Evolutionary conservation across 2,888 invertebrate genomes (phyloP).

Genomic region (Cylindroiulus punctatus): DNA sequence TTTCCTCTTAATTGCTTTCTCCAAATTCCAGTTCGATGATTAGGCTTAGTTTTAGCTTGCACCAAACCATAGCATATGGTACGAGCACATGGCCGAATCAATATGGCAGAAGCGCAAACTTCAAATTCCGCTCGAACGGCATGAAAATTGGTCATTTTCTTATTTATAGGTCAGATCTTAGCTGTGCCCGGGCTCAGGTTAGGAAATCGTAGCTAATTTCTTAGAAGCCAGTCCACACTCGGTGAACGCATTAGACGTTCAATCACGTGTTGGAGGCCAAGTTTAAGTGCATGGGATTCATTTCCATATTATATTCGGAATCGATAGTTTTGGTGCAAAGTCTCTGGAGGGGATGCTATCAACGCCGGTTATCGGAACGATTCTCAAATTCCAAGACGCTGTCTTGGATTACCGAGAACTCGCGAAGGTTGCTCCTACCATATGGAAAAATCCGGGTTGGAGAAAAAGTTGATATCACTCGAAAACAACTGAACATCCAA

Average conservation of each 20-base stretch:
- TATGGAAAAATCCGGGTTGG: constrained; percentile 36
- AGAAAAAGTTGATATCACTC: neutral
- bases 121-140: neutral
- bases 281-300: constrained; percentile 6
- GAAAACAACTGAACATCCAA: neutral
- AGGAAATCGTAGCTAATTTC: neutral
- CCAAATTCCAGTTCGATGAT: neutral
- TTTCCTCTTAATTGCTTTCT: neutral
- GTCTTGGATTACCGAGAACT: neutral
- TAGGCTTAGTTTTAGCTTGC: too few relatives aligned
- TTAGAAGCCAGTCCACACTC: neutral
- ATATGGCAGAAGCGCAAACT: neutral
- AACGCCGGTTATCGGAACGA: neutral
- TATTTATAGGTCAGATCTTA: neutral
- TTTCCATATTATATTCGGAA: neutral
- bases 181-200: neutral
- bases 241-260: neutral
- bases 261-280: constrained; percentile 15
- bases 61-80: constrained; percentile 1
- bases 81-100: neutral
- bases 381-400: constrained; percentile 24
- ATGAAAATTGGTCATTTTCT: neutral
- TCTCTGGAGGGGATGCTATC: neutral
- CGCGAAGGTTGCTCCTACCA: neutral
- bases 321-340: constrained; percentile 17